These are phyloP conservation scores for Paralichthys olivaceus DNA, from an alignment of 2,113 vertebrate genomes.

Conservation along the genomic window DNA sequence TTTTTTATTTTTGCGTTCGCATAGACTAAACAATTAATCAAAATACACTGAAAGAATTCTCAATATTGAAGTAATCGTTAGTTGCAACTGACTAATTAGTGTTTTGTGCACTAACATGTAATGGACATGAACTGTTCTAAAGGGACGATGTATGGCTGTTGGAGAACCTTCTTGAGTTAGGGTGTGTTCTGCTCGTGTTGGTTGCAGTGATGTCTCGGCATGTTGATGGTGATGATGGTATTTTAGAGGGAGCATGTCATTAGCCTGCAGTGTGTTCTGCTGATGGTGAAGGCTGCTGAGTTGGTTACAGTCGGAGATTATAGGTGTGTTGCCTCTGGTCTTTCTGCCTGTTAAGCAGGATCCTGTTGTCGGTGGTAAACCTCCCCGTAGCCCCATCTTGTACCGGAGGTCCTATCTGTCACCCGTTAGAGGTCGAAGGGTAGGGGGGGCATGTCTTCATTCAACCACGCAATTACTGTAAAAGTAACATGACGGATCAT, in stretches of 20 bases:
- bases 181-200: conserved; percentile 37
- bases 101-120: conserved; percentile 20
- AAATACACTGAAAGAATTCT: background rate
- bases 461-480: conserved; percentile 48
- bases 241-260: conserved; percentile 41
- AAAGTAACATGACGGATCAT: conserved; percentile 13
- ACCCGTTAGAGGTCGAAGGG: conserved; percentile 91
- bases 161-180: background rate
- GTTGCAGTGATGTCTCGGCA: conserved; percentile 30
- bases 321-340: conserved; percentile 86
- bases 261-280: conserved; percentile 34
- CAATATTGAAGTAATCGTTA: background rate
- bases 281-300: conserved; percentile 21
- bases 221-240: conserved; percentile 16
- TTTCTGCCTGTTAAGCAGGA: conserved; percentile 90
- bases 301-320: conserved; percentile 38
- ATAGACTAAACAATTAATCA: background rate
- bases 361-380: conserved; percentile 90
- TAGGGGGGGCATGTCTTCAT: conserved; percentile 82
- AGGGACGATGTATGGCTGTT: background rate
- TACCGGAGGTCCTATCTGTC: conserved; percentile 88
- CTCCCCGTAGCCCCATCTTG: conserved; percentile 95
- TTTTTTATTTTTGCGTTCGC: background rate
- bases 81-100: background rate
- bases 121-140: too few relatives aligned